Base-by-base conservation (phyloP, 2,888 invertebrate species). In the Himalopsyche tibetana region DNA sequence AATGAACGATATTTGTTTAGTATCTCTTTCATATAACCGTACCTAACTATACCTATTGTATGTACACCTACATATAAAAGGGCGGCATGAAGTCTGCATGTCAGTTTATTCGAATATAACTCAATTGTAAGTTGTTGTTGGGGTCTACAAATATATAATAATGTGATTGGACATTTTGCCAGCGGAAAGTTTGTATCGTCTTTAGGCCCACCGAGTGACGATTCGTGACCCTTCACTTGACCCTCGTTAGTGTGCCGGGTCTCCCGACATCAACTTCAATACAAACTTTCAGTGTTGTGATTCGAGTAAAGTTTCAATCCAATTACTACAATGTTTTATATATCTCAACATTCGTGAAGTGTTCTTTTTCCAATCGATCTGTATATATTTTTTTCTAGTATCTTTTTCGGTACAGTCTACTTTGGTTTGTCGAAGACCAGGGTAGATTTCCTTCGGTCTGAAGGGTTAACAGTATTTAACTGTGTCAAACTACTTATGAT, bases 201-300 rank as follows among this genome's bases (percentile, higher is more conserved):
- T 63, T 63, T 63, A 63, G n/a, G 19, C 28, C 63, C 28, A 28
- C 63, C 63, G 63, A 63, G 63, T 63, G 63, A 63, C 63, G 63
- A 63, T 19, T 63, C 63, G 63, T 63, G 63, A 63, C 63, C 63
- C 63, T 63, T 63, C 63, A 63, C 63, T 63, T 63, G 63, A 63
- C 63, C 63, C 63, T 63, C 63, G 63, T 63, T 63, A 63, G 63
- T 19, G 8, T 19, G 63, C 28, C 63, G 63, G 63, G 63, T 63
- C 63, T 63, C 63, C 28, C 19, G 63, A 63, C 63, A 63, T 63
- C 63, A 63, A 63, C 63, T 19, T 63, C 63, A 63, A 63, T 63
- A 63, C 63, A 63, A 63, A 63, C 63, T 63, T 63, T 19, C 19
- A 63, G 63, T 63, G 63, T 63, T 63, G 63, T 63, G 63, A 63